Base-by-base conservation (phyloP, 2,113 vertebrate species). In the Epinephelus lanceolatus region DNA sequence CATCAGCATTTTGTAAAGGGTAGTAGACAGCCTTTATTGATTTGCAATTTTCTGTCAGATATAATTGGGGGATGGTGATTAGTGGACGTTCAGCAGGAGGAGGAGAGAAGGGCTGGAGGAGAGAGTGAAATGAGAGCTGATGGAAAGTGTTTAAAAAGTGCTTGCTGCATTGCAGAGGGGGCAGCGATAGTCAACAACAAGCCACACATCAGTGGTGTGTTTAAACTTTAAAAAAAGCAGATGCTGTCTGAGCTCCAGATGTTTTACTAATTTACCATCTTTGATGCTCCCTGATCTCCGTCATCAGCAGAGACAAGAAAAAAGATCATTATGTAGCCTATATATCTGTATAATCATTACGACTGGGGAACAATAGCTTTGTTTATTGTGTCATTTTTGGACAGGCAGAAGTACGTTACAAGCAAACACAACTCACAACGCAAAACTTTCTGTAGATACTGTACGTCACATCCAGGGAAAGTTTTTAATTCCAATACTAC, bases 21-120 rank as follows among this genome's bases (percentile, higher is more conserved):
- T 53, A 63, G 63, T 59, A 78, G 84, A 71, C 57, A 27, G 61
- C 21, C 30, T 37, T 42, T 73, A 85, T 87, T 85, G 68, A 81
- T 86, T 83, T 69, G 60, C 60, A 70, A 40, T 76, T 65, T 85
- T 53, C 78, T 55, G 74, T 81, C 83, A 59, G 69, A 84, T 81
- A 69, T 52, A 71, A 69, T 61, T 25, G 60, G 9, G 5, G 15
- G 30, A 60, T 27, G 53, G 51, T 74, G 86, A 90, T 80, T 63
- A 82, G 74, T 59, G 47, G 25, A 62, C 47, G 42, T 68, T 73
- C n/a, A 59, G 40, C 6, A 33, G 21, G 1, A 66, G 12, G 37
- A 61, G 23, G 57, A 25, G 7, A 52, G 25, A 55, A 25, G 14
- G 8, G 13, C 19, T 23, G n/a, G 45, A 78, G n/a, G 18, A 33